Evolutionary conservation across 2,797 vertebrate genomes (phyloP), one percentile per base, ranked within the genome.

Genomic region (Sciurus carolinensis): DNA sequence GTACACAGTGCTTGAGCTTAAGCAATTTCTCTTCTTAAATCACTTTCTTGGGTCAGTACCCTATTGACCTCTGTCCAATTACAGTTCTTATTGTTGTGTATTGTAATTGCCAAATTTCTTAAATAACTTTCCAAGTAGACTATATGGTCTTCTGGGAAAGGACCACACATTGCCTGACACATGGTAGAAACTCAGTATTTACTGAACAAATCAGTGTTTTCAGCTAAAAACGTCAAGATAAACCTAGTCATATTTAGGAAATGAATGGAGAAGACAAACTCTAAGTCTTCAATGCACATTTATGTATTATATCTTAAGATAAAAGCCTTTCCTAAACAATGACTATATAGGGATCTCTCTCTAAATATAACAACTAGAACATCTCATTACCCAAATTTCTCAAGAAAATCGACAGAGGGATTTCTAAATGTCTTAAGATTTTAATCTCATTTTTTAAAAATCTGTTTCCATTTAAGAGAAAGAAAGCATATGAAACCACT

Each of bases 391-490:
- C n/a, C 71, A 80, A 71, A 95, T 93, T 94, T 85, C 67, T 91
- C 44, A 67, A 79, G 62, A 88, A 95, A 94, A 62, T 47, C 76
- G 92, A 90, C 30, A 92, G 22, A 95, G 33, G 24, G 44, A 91
- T 66, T 97, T 95, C 50, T 72, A 85, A 95, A 91, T 82, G 66
- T 82, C 11, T 50, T 91, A 93, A 96, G 44, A 80, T 39, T 36
- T 85, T 94, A 79, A 81, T 69, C 24, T 80, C 64, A 54, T 67
- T 76, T 86, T 87, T 50, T 26, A 30, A 87, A 91, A 76, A 91
- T 94, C 36, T 97, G 95, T 94, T 97, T 96, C 95, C 44, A 84
- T 54, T 91, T 85, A 87, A 90, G 20, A 50, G 30, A 26, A 79
- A 47, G 44, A 95, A 69, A 89, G 4, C 67, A 94, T 95, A 67